Evolutionary conservation across 2,888 invertebrate species (phyloP).

Genomic region (Nephrocerus scutellatus): DNA sequence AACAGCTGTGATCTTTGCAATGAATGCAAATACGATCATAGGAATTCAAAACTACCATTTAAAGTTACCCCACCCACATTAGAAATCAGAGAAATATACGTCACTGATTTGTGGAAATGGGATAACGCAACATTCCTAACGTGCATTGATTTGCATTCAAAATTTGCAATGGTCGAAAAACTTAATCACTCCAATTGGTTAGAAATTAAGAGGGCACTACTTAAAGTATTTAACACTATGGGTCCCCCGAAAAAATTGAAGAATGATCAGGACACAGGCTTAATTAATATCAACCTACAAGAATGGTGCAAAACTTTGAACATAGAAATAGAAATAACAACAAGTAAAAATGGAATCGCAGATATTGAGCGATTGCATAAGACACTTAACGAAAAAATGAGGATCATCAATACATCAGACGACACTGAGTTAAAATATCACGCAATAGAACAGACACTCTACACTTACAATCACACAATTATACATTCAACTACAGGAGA

Average conservation of each 20-base stretch:
- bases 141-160: slow-evolving; percentile 17
- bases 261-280: slow-evolving; percentile 12
- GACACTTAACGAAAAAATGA: slow-evolving; percentile 17
- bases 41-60: slow-evolving; percentile 15
- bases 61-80: slow-evolving; percentile 15
- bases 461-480: too few relatives aligned
- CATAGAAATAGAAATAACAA: slow-evolving; percentile 12
- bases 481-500: too few relatives aligned
- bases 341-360: slow-evolving; percentile 16
- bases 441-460: too few relatives aligned
- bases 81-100: slow-evolving; percentile 13
- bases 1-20: slow-evolving; percentile 18
- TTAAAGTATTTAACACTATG: slow-evolving; percentile 14
- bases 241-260: slow-evolving; percentile 11
- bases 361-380: slow-evolving; percentile 18
- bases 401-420: slow-evolving; percentile 14
- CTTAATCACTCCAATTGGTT: slow-evolving; percentile 11
- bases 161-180: slow-evolving; percentile 16
- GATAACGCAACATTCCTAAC: slow-evolving; percentile 15
- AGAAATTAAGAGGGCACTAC: slow-evolving; percentile 11
- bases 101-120: slow-evolving; percentile 19
- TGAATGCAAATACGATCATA: slow-evolving; percentile 17
- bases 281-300: slow-evolving; percentile 11
- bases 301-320: slow-evolving; percentile 14
- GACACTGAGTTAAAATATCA: too few relatives aligned